Base-by-base conservation (phyloP, 2,888 invertebrate genomes). In the Chymomyza procnemis region DNA sequence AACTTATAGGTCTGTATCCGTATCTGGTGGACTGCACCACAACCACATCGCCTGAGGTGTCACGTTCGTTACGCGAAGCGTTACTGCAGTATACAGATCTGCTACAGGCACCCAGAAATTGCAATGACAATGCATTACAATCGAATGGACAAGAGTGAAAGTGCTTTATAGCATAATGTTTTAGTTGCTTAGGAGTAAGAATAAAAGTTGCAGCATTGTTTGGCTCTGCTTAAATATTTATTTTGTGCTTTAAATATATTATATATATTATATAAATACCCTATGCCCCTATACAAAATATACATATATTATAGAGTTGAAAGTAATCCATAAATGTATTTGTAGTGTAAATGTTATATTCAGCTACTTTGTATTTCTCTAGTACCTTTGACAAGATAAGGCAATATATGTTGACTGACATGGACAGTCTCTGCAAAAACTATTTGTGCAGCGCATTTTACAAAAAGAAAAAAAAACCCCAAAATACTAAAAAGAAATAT, bases 1-100 rank as follows among this genome's bases (percentile, higher is more conserved):
- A 98, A 89, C 92, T 98, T 66, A 98, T 99, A 86, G 95, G 92
- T 21, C 92, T 99, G 41, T 99, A 98, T 92, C 98, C 98, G 0
- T 94, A 94, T 88, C 92, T 99, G 81, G 98, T 97, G 57, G 95
- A 96, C 87, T 96, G 96, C 87, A 96, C 95, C 76, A 95, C 96
- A 61, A 95, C 96, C 14, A 94, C 95, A 62, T 96, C 96, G 4
- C 93, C 94, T 8, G 96, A 96, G 91, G 95, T 97, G 14, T 95
- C 95, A 57, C 93, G 94, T 73, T 95, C 96, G 14, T 92, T 97
- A 62, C 92, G 95, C 48, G 97, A 96, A 89, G 97, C 97, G 16
- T 93, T 98, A 73, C 93, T 96, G 83, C 97, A 97, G 92, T 98
- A 96, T 92, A 94, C 94, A 74, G 96, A 96, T 90, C 93, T 97